Percentiles rank a stretch among this genome's conserved stretches.
Conservation (phyloP, 2,888 invertebrate genomes). For the Argyresthia albistria region DNA sequence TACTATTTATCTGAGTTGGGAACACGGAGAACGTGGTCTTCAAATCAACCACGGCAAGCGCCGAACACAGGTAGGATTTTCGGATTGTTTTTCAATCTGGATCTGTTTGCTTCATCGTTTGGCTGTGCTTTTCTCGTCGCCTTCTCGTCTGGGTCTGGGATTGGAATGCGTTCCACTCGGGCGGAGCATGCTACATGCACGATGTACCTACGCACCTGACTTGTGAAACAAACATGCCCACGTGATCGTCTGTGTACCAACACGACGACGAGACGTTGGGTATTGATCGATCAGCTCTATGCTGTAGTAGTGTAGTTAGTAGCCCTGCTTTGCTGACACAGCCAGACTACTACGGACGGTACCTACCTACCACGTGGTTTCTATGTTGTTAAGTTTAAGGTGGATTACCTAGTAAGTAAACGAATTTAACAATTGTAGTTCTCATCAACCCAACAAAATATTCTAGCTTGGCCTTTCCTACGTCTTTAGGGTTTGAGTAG, state of each 20-base stretch:
- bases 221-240: constrained; percentile 34
- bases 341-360: not conserved
- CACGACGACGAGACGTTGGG: not conserved
- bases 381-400: not conserved
- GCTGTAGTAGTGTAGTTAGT: too few relatives aligned
- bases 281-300: not conserved
- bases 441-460: too few relatives aligned
- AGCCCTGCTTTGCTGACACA: too few relatives aligned
- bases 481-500: too few relatives aligned
- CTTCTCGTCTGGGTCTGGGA: constrained; percentile 8
- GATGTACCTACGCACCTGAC: constrained; percentile 18
- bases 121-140: not conserved
- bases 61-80: constrained; percentile 62
- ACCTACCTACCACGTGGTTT: not conserved
- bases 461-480: too few relatives aligned
- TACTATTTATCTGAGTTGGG: constrained; percentile 21
- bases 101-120: not conserved
- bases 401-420: too few relatives aligned
- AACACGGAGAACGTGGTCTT: constrained; percentile 12
- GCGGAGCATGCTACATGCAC: not conserved
- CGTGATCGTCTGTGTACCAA: constrained; percentile 42
- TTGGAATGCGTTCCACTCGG: not conserved
- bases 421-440: too few relatives aligned
- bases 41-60: constrained; percentile 53
- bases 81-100: constrained; percentile 52